phyloP scores from a whole-genome alignment of 2,113 vertebrate genomes.

The Diphyllodes magnificus region DNA sequence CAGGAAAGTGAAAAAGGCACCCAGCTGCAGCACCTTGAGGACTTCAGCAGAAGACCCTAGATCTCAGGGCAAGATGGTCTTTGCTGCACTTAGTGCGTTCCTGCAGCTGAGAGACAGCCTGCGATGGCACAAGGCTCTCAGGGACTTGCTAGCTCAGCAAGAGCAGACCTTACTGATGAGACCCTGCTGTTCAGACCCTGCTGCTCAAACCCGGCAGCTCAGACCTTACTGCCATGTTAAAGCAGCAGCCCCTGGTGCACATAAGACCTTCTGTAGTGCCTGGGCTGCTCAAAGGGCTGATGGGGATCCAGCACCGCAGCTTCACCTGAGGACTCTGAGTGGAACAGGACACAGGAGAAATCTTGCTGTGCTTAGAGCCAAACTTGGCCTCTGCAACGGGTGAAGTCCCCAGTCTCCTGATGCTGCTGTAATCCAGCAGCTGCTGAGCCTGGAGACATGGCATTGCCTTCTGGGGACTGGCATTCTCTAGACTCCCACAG shows the following conservation, averaged over 20 bases:
- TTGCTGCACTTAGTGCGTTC: neutral
- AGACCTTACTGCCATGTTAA: neutral
- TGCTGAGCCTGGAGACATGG: neutral
- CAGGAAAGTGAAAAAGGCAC: neutral
- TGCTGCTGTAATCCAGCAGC: neutral
- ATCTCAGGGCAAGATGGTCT: neutral
- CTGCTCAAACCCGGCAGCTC: neutral
- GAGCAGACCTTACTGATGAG: neutral
- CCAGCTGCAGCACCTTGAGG: neutral
- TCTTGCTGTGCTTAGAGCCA: neutral
- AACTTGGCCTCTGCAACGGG: neutral
- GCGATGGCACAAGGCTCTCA: neutral
- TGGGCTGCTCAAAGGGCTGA: neutral
- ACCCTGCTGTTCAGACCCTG: neutral
- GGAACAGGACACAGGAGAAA: neutral
- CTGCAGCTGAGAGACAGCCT: neutral
- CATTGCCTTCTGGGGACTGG: neutral
- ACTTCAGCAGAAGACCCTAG: neutral
- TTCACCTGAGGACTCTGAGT: neutral
- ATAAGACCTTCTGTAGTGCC: neutral
- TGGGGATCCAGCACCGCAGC: neutral
- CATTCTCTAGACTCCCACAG: neutral
- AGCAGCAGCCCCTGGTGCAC: neutral
- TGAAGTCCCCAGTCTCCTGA: neutral
- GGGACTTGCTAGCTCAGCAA: neutral